Conservation (phyloP, 2,888 invertebrate species). For the Drosophila kuntzei region DNA sequence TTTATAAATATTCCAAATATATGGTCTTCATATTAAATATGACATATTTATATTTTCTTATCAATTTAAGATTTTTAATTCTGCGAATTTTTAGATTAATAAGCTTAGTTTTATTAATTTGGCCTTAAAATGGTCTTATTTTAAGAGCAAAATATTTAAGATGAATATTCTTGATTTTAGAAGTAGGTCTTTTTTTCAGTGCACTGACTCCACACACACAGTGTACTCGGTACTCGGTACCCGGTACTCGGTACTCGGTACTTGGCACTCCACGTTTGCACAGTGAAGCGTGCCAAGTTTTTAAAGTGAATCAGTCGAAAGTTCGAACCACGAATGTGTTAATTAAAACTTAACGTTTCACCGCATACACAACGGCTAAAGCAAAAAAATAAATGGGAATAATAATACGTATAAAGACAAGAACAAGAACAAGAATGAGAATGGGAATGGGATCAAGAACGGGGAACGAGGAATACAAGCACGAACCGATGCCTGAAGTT, state of each 20-base stretch:
- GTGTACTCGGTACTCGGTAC: not conserved
- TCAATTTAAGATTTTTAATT: no score
- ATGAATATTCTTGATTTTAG: no score
- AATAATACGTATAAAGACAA: constrained; percentile 20
- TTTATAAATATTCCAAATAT: no score
- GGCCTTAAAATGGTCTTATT: no score
- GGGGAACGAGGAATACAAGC: constrained; percentile 10
- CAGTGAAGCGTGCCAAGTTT: constrained; percentile 63
- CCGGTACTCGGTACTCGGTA: not conserved
- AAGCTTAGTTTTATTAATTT: no score
- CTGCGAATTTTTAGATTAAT: no score
- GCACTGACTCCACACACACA: constrained; percentile 15
- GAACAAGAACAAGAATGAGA: constrained; percentile 35
- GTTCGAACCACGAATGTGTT: constrained; percentile 70
- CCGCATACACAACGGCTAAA: constrained; percentile 49
- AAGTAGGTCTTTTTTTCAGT: no score
- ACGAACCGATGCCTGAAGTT: constrained; percentile 23
- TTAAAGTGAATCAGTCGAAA: constrained; percentile 56
- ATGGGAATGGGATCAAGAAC: constrained; percentile 9
- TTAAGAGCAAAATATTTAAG: no score
- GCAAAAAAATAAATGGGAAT: constrained; percentile 12
- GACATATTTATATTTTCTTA: no score
- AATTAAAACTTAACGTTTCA: constrained; percentile 77
- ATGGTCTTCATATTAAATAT: no score
- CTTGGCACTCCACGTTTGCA: constrained; percentile 44